A percentile compares a stretch with the other conserved stretches of the same genome.
Conservation (phyloP, 2,113 vertebrate species). For the Syrmaticus mikado region DNA sequence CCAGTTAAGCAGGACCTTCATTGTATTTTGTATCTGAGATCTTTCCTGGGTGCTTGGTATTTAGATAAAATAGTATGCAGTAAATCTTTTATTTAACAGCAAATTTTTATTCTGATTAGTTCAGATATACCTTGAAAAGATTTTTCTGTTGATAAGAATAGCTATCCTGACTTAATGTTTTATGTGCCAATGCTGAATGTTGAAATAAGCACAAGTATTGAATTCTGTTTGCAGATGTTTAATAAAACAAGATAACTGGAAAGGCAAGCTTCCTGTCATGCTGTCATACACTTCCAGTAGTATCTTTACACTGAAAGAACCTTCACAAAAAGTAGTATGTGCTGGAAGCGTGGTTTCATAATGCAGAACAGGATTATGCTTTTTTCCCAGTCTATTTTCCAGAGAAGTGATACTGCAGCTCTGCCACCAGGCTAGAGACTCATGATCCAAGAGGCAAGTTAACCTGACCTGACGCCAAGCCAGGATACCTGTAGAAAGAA, state of each 20-base stretch:
- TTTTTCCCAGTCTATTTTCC: constrained; percentile 5
- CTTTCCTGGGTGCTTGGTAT: background rate
- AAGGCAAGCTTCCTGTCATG: constrained; percentile 28
- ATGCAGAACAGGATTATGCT: background rate
- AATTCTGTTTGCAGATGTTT: constrained; percentile 56
- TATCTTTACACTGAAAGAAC: constrained; percentile 38
- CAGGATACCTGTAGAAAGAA: constrained; percentile 68
- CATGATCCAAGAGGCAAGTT: constrained; percentile 23
- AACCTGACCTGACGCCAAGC: constrained; percentile 59
- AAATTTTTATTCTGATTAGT: constrained; percentile 75
- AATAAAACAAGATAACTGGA: constrained; percentile 42
- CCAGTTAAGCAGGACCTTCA: constrained; percentile 49
- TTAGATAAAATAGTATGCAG: constrained; percentile 68
- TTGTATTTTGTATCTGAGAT: background rate
- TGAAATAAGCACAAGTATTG: constrained; percentile 60
- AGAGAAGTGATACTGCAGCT: constrained; percentile 19
- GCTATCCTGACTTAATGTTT: constrained; percentile 64
- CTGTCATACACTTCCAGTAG: constrained; percentile 52
- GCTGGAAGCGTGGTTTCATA: constrained; percentile 60
- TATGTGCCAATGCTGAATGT: constrained; percentile 61
- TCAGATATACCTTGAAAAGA: constrained; percentile 69
- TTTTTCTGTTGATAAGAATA: constrained; percentile 59
- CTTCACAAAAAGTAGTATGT: background rate
- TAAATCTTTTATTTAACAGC: constrained; percentile 60
- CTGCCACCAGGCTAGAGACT: constrained; percentile 20